Base-by-base conservation (phyloP, 1,140 invertebrate genomes). In the Eubasilissa regina region DNA sequence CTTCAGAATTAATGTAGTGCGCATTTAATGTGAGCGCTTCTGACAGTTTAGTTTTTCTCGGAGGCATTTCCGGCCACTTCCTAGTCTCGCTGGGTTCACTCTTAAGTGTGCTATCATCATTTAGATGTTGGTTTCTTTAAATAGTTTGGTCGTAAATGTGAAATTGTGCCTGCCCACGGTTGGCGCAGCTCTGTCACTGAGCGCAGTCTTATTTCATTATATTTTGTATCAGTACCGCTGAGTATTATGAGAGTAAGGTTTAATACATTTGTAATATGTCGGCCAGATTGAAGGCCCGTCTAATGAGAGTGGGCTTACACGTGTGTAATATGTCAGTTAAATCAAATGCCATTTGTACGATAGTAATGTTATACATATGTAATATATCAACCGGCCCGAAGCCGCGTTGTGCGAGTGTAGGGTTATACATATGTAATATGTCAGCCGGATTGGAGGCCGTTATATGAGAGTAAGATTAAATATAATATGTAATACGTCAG, bases 401-500 rank as follows among this genome's bases (percentile, higher is more conserved):
- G 25, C 1, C 25, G 1, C 25, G 25, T 3, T 6, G 25, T 6
- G 25, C 25, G 6, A 35, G 25, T 35, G 25, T 35, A 35, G 25
- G 25, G 25, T 35, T 35, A 35, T 35, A 3, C 25, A 35, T 35
- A 35, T 35, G 6, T 35, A 35, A 35, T 35, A 35, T 35, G 25
- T 3, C 25, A 35, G 6, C 25, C 25, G 6, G 25, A 35, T 35
- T 35, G 25, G 25, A 35, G 25, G 25, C 25, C 25, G 25, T 35
- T 35, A 35, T 64, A 64, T 13, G 60, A 35, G 60, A 25, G 35
- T 64, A 64, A 21, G 12, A 19, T 48, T 48, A 51, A 19, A 70
- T 15, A 70, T 51, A 66, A 21, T 62, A 66, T 70, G 66, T 70
- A 70, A 70, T 70, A 70, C 51, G 66, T 48, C 66, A 21, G 66